Conservation (phyloP, 2,888 invertebrate species). For the Troglohyphantes excavatus region DNA sequence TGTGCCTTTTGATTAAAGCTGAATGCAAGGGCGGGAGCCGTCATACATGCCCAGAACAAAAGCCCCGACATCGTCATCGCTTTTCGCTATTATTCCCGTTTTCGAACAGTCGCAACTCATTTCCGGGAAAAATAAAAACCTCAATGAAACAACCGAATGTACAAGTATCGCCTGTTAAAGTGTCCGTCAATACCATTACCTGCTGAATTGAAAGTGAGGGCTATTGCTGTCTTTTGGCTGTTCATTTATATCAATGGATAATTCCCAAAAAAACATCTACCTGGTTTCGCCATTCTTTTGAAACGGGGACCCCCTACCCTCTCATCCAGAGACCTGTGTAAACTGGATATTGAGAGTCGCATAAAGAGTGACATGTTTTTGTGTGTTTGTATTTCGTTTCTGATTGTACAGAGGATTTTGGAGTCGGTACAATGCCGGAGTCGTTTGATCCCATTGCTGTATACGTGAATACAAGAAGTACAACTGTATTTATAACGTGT, state of each 20-base stretch:
- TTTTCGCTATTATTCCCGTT: slow-evolving; percentile 44
- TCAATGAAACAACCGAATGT: slow-evolving; percentile 19
- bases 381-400: background rate
- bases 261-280: background rate
- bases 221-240: slow-evolving; percentile 15
- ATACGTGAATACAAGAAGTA: background rate
- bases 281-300: slow-evolving; percentile 1
- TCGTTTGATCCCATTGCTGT: background rate
- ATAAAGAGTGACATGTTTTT: background rate
- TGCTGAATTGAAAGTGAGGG: slow-evolving; percentile 41
- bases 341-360: background rate
- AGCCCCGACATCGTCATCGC: slow-evolving; percentile 6
- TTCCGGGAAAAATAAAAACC: slow-evolving; percentile 59
- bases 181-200: slow-evolving; percentile 61
- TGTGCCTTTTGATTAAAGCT: slow-evolving; percentile 22
- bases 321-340: background rate
- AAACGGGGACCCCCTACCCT: background rate
- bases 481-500: background rate
- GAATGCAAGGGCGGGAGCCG: slow-evolving; percentile 51
- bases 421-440: background rate
- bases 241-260: slow-evolving; percentile 11
- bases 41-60: slow-evolving; percentile 40
- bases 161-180: slow-evolving; percentile 32
- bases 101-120: slow-evolving; percentile 30
- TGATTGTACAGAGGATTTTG: background rate